Evolutionary conservation across 2,888 invertebrate species (phyloP).

Genomic region (Tipula lateralis): DNA sequence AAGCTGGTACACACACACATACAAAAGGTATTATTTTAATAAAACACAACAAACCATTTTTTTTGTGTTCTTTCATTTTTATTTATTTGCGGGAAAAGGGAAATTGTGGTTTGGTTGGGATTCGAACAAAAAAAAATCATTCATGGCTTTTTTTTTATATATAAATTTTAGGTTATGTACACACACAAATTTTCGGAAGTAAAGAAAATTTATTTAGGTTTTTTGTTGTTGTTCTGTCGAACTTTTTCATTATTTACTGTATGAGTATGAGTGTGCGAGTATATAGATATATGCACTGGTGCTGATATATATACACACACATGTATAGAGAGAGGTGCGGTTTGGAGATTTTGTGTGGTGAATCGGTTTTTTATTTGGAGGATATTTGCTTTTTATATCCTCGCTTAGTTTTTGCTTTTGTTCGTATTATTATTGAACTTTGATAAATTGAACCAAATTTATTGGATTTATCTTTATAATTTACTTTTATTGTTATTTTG

Average conservation of each 20-base stretch:
- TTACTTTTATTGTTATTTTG: background rate
- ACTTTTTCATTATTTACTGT: background rate
- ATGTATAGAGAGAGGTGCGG: background rate
- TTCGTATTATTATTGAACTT: background rate
- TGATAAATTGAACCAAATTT: constrained; percentile 4
- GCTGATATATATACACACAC: background rate
- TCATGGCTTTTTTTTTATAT: background rate
- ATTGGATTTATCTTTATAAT: constrained; percentile 4
- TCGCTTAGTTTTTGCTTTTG: background rate
- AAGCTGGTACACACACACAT: background rate
- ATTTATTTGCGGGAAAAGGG: constrained; percentile 7
- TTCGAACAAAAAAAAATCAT: background rate
- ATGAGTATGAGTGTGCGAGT: background rate
- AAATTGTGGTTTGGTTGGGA: constrained; percentile 19
- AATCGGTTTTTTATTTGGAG: constrained; percentile 14
- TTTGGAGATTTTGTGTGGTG: background rate
- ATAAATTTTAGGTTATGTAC: background rate
- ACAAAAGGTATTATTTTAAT: background rate
- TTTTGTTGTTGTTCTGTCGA: background rate
- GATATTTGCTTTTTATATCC: constrained; percentile 3
- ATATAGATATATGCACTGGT: background rate
- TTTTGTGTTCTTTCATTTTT: constrained; percentile 5
- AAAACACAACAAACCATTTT: background rate
- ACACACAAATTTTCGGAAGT: constrained; percentile 19
- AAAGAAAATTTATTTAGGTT: background rate